A percentile compares a stretch with the other conserved stretches of the same genome.
phyloP scores from a whole-genome alignment of 2,888 invertebrate species.

The Philereme vetulata region DNA sequence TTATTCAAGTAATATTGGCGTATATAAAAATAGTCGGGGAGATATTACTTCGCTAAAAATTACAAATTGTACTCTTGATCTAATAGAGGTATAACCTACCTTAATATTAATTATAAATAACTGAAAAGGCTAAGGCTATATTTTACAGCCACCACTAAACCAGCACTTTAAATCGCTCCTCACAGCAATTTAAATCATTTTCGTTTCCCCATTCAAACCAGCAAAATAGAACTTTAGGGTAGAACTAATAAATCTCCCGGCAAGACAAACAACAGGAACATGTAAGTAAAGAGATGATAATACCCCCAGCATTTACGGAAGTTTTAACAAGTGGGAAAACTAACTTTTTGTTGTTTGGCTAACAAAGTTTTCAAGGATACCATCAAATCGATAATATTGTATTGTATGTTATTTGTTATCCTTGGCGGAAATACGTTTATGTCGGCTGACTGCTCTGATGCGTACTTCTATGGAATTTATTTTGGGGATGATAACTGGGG shows the following conservation, averaged over 20 bases:
- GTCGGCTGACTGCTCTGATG: slow-evolving; percentile 12
- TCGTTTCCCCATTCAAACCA: slow-evolving; percentile 31
- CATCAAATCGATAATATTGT: slow-evolving; percentile 38
- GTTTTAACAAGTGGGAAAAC: slow-evolving; percentile 42
- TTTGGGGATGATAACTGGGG: slow-evolving; percentile 7
- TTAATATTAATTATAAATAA: slow-evolving; percentile 3
- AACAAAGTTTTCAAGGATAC: slow-evolving; percentile 41
- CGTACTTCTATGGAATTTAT: slow-evolving; percentile 16
- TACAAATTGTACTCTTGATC: too few relatives aligned
- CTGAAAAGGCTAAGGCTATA: slow-evolving; percentile 12
- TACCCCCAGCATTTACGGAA: slow-evolving; percentile 41
- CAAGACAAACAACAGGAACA: slow-evolving; percentile 42
- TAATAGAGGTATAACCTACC: too few relatives aligned
- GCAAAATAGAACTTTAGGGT: slow-evolving; percentile 38
- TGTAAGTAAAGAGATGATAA: slow-evolving; percentile 44
- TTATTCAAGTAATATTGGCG: too few relatives aligned
- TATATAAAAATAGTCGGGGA: too few relatives aligned
- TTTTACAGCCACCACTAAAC: slow-evolving; percentile 21
- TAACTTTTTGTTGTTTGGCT: slow-evolving; percentile 41
- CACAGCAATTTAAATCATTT: slow-evolving; percentile 33
- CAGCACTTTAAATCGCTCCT: slow-evolving; percentile 24
- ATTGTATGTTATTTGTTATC: slow-evolving; percentile 18
- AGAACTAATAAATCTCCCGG: slow-evolving; percentile 38
- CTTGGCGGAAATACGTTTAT: slow-evolving; percentile 23
- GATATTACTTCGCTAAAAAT: too few relatives aligned